Conservation (phyloP, 2,113 vertebrate species). For the Agelaius tricolor region DNA sequence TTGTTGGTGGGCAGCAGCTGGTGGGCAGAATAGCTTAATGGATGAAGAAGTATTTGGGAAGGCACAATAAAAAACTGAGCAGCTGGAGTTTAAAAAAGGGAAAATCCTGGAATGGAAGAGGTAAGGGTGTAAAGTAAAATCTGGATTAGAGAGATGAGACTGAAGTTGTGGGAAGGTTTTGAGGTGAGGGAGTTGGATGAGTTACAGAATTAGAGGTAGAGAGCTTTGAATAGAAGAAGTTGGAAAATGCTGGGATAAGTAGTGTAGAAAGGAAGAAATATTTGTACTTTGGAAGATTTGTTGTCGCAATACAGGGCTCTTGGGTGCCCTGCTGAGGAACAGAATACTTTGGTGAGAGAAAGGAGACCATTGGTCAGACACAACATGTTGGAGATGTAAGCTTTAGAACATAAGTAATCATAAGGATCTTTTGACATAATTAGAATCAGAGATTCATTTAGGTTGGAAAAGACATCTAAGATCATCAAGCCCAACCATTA, state of each 20-base stretch:
- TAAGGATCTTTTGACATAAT: not conserved
- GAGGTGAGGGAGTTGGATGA: not conserved
- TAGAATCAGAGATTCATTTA: not conserved
- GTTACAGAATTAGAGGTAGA: not conserved
- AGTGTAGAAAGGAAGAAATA: not conserved
- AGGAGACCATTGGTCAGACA: not conserved
- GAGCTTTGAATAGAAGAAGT: not conserved
- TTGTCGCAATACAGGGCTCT: not conserved
- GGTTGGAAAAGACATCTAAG: not conserved
- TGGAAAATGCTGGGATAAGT: accelerated
- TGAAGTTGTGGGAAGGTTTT: not conserved
- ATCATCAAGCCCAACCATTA: not conserved
- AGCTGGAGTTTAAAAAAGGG: not conserved
- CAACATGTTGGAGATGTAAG: not conserved
- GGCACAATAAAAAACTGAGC: not conserved
- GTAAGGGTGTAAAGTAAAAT: not conserved
- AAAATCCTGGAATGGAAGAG: not conserved
- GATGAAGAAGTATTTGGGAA: not conserved
- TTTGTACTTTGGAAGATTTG: not conserved
- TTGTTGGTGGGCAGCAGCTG: not conserved
- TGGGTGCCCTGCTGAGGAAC: not conserved
- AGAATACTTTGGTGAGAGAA: not conserved
- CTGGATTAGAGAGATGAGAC: not conserved
- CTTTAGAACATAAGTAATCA: not conserved
- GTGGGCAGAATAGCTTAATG: not conserved